These are phyloP conservation scores for Himalopsyche kuldschensis DNA, from an alignment of 2,888 invertebrate species.

Conservation along the genomic window DNA sequence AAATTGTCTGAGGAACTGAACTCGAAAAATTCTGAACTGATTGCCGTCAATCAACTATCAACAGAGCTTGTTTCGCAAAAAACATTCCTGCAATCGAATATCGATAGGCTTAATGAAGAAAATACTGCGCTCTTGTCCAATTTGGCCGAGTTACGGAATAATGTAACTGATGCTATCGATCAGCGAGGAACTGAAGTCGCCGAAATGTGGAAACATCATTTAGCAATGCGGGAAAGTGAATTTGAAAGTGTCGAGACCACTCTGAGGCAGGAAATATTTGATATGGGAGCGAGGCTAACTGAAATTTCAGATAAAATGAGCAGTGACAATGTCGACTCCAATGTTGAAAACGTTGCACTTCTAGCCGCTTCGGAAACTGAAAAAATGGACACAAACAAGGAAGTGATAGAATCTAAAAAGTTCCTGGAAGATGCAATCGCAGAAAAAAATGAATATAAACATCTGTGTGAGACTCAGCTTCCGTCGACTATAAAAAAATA, in stretches of 20 bases:
- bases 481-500: slow-evolving; percentile 9
- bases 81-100: slow-evolving; percentile 47
- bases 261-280: slow-evolving; percentile 56
- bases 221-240: slow-evolving; percentile 65
- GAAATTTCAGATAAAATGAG: not conserved
- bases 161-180: slow-evolving; percentile 61
- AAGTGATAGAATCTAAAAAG: slow-evolving; percentile 31
- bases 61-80: slow-evolving; percentile 44
- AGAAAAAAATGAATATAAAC: slow-evolving; percentile 26
- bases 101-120: slow-evolving; percentile 51
- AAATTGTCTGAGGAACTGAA: slow-evolving; percentile 43
- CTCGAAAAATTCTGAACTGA: slow-evolving; percentile 45
- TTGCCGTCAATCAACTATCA: slow-evolving; percentile 47
- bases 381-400: slow-evolving; percentile 27
- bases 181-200: slow-evolving; percentile 70
- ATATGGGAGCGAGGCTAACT: slow-evolving; percentile 47
- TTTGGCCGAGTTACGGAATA: slow-evolving; percentile 54
- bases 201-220: slow-evolving; percentile 70
- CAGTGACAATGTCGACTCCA: not conserved
- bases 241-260: slow-evolving; percentile 59
- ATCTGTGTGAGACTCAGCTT: slow-evolving; percentile 20
- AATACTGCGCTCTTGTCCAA: slow-evolving; percentile 54
- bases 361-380: slow-evolving; percentile 21
- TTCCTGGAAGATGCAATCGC: slow-evolving; percentile 4
- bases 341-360: not conserved